Percentiles rank a stretch among this genome's conserved stretches.
These are phyloP conservation scores for Tachina fera DNA, from an alignment of 2,888 invertebrate genomes.

Conservation along the genomic window DNA sequence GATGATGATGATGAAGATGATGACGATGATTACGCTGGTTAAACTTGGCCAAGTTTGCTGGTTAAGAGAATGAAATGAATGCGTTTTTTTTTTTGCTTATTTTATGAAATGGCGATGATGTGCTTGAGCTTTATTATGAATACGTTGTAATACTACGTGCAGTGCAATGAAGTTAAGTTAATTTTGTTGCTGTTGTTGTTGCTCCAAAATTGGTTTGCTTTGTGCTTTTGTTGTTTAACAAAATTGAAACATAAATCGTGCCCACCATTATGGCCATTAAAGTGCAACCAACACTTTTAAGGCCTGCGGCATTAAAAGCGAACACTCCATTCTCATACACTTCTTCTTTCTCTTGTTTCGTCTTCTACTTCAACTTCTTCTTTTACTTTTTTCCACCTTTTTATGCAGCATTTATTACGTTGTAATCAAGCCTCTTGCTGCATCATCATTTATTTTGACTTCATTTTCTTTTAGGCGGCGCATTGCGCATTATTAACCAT, in stretches of 20 bases:
- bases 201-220: conserved; percentile 67
- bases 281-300: conserved; percentile 72
- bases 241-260: conserved; percentile 81
- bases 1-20: conserved; percentile 33
- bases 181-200: conserved; percentile 14
- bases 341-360: not conserved
- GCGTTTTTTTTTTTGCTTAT: not conserved
- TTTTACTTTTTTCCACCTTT: not conserved
- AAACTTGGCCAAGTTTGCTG: conserved; percentile 38
- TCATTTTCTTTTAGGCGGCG: conserved; percentile 60
- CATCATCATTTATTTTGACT: conserved; percentile 48
- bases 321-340: conserved; percentile 65
- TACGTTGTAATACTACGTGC: not conserved
- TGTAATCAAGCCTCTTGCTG: conserved; percentile 50
- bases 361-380: not conserved
- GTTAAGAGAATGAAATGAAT: conserved; percentile 25
- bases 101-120: conserved; percentile 65
- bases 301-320: conserved; percentile 67
- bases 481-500: conserved; percentile 55
- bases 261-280: conserved; percentile 80
- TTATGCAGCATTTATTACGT: conserved; percentile 30
- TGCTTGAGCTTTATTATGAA: conserved; percentile 59
- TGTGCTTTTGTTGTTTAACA: conserved; percentile 73
- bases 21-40: conserved; percentile 52
- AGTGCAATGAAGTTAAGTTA: not conserved